Evolutionary conservation across 2,888 invertebrate species (phyloP), one percentile per base, ranked within the genome.

Genomic region (Platycnemis pennipes): DNA sequence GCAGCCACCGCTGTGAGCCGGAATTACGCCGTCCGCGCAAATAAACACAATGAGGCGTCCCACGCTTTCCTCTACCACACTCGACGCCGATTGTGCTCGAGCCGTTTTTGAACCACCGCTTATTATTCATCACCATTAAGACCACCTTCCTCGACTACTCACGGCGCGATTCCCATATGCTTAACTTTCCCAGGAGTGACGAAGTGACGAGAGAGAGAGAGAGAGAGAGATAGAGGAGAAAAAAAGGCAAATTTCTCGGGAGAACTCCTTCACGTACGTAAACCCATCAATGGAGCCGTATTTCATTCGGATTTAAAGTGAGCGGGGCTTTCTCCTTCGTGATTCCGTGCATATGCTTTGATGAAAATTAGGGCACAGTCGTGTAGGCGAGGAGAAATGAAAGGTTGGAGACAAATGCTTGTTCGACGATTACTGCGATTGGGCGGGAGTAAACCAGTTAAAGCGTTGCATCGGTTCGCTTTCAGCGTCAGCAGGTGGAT

Each of bases 401-500:
- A 77, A 37, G n/a, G n/a, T n/a, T 37, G 11, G 77, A 37, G 37
- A 77, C 77, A 77, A n/a, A 37, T 11, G 26, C 63, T 63, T n/a
- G 77, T 13, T 37, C 2, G 77, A 16, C 16, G 31, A 77, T 37
- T 77, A 77, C 31, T n/a, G 13, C 77, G 77, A 16, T 13, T 77
- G 11, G 2, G 37, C 7, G 69, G 13, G 37, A 37, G 77, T 77
- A 37, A 77, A 77, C 31, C 13, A 16, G 77, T 63, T 63, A 63
- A 63, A 2, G 1, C n/a, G 26, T 37, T 77, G 77, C 37, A 77
- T 77, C 16, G 77, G 37, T 5, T 31, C 77, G 13, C 77, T 77
- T 77, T 77, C 77, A 77, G 77, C 77, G 77, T 77, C 77, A 77
- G 77, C 77, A 31, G 77, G 77, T 77, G 37, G 77, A 63, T 26